Percentiles rank a stretch among this genome's conserved stretches.
These are phyloP conservation scores for Drosophila phalerata DNA, from an alignment of 2,888 invertebrate species.

Conservation along the genomic window DNA sequence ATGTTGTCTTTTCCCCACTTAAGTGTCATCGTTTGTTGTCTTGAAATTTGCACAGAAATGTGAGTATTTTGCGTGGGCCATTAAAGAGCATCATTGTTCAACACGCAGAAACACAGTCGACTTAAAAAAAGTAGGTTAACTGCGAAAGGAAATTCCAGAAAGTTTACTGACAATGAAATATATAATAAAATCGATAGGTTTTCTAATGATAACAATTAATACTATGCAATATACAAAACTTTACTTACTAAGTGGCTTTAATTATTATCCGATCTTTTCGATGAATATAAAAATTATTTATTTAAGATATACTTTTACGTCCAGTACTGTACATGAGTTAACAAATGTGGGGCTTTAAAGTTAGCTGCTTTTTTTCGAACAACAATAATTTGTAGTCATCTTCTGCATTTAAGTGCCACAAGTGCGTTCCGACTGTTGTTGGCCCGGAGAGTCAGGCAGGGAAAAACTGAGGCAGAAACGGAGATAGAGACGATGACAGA, in stretches of 20 bases:
- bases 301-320: not conserved
- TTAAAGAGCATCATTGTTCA: slow-evolving; percentile 18
- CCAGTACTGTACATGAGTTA: slow-evolving; percentile 4
- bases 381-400: slow-evolving; percentile 17
- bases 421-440: slow-evolving; percentile 1
- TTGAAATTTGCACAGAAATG: slow-evolving; percentile 44
- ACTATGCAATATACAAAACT: too few relatives aligned
- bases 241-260: not conserved
- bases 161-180: not conserved
- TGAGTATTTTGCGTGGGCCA: slow-evolving; percentile 41
- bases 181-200: not conserved
- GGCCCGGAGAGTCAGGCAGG: not conserved
- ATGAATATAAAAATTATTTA: not conserved
- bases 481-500: not conserved
- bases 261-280: not conserved
- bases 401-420: slow-evolving; percentile 10
- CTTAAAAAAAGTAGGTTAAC: slow-evolving; percentile 4
- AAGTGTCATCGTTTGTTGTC: slow-evolving; percentile 29
- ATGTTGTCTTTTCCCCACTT: slow-evolving; percentile 18
- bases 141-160: not conserved
- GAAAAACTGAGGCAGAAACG: not conserved
- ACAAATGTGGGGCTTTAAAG: slow-evolving; percentile 14
- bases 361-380: not conserved
- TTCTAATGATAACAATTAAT: not conserved
- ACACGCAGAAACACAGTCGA: slow-evolving; percentile 1